Percentiles rank a stretch among this genome's conserved stretches.
phyloP scores from a whole-genome alignment of 2,888 invertebrate species.

The Unio pictorum region DNA sequence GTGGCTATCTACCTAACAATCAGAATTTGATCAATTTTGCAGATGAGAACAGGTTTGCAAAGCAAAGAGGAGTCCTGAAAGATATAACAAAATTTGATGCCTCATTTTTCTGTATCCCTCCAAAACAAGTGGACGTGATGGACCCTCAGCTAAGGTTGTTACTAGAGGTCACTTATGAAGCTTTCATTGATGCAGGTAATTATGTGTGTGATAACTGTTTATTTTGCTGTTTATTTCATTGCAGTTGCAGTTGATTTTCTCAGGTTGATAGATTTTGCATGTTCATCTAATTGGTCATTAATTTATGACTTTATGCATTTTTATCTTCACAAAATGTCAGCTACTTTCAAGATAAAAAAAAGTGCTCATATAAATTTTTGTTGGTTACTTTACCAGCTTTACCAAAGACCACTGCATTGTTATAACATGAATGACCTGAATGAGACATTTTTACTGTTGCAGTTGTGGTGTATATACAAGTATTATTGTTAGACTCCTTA shows the following conservation, averaged over 20 bases:
- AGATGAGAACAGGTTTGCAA: slow-evolving; percentile 66
- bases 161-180: slow-evolving; percentile 76
- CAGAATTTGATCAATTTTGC: background rate
- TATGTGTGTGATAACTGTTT: background rate
- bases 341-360: too few species aligned
- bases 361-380: too few species aligned
- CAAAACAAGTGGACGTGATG: slow-evolving; percentile 67
- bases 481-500: too few species aligned
- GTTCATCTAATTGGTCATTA: too few species aligned
- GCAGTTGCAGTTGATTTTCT: background rate
- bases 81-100: slow-evolving; percentile 70
- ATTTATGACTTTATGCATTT: too few species aligned
- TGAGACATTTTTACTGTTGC: too few species aligned
- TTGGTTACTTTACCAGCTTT: too few species aligned
- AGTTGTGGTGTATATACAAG: too few species aligned
- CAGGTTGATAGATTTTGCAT: too few species aligned
- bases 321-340: too few species aligned
- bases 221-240: background rate
- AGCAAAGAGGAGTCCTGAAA: slow-evolving; percentile 72
- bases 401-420: too few species aligned
- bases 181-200: slow-evolving; percentile 68
- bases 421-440: too few species aligned
- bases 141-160: slow-evolving; percentile 81
- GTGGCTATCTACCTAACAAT: background rate
- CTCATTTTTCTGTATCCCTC: slow-evolving; percentile 58